phyloP scores from a whole-genome alignment of 2,888 invertebrate species.

The Caenorhabditis sulstoni region DNA sequence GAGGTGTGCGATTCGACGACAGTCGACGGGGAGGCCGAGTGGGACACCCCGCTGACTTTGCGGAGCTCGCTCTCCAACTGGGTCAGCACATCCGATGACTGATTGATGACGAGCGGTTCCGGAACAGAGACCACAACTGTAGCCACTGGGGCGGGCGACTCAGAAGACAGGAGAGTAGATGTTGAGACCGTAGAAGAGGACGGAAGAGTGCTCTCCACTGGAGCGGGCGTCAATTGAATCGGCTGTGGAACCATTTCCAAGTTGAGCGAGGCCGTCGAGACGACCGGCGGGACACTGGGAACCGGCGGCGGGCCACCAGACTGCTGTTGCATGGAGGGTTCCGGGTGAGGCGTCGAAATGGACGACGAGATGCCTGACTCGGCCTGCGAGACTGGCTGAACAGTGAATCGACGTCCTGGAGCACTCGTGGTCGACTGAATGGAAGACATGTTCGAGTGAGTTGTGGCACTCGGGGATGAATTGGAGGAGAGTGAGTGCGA shows the following conservation, averaged over 20 bases:
- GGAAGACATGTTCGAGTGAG: slow-evolving; percentile 68
- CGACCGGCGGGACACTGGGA: slow-evolving; percentile 56
- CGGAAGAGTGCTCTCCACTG: slow-evolving; percentile 4
- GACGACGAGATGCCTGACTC: slow-evolving; percentile 67
- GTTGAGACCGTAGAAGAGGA: slow-evolving; percentile 39
- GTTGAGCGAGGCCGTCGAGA: slow-evolving; percentile 31
- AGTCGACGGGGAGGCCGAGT: slow-evolving; percentile 57
- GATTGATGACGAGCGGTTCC: slow-evolving; percentile 16
- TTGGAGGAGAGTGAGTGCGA: slow-evolving; percentile 62
- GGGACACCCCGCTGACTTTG: slow-evolving; percentile 56
- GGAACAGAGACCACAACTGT: background rate
- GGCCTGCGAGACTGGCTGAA: slow-evolving; percentile 61
- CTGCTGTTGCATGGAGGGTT: background rate
- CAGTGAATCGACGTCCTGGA: slow-evolving; percentile 63
- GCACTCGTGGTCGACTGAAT: slow-evolving; percentile 59
- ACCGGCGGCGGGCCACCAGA: slow-evolving; percentile 53
- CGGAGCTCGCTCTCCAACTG: slow-evolving; percentile 55
- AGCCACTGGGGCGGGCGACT: background rate
- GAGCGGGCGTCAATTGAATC: background rate
- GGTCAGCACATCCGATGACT: slow-evolving; percentile 41
- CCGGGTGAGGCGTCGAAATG: slow-evolving; percentile 62
- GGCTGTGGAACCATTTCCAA: slow-evolving; percentile 20
- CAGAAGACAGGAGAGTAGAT: slow-evolving; percentile 18
- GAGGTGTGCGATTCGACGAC: slow-evolving; percentile 45
- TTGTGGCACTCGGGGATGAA: slow-evolving; percentile 66